A percentile compares a stretch with the other conserved stretches of the same genome.
These are phyloP conservation scores for Mesorhabditis belari DNA, from an alignment of 2,888 invertebrate species.

Conservation along the genomic window DNA sequence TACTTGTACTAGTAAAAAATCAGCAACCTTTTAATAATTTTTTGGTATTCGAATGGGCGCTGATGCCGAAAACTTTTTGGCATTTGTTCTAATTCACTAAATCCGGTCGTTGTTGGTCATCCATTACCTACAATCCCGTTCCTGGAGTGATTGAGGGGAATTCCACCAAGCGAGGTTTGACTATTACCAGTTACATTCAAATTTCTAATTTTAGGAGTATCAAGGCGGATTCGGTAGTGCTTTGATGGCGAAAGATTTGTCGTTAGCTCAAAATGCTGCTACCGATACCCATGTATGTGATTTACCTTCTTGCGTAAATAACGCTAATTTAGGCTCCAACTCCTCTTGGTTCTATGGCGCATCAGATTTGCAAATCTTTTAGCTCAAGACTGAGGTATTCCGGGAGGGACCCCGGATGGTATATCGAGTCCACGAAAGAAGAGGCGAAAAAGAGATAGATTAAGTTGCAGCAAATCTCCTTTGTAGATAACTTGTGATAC, in stretches of 20 bases:
- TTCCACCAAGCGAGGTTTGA: too few relatives aligned
- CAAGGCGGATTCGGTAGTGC: slow-evolving; percentile 75
- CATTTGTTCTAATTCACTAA: slow-evolving; percentile 87
- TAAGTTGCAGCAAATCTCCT: too few relatives aligned
- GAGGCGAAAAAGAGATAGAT: too few relatives aligned
- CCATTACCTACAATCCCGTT: slow-evolving; percentile 91
- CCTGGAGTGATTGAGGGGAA: slow-evolving; percentile 81
- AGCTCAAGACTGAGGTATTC: slow-evolving; percentile 65
- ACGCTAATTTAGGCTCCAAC: slow-evolving; percentile 66
- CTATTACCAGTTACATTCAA: too few relatives aligned
- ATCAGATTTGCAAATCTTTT: slow-evolving; percentile 73
- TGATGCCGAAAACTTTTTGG: slow-evolving; percentile 78
- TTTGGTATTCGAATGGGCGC: slow-evolving; percentile 60
- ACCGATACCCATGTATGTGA: slow-evolving; percentile 55
- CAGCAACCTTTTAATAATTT: background rate
- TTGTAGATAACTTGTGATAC: too few relatives aligned
- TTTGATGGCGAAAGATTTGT: slow-evolving; percentile 86
- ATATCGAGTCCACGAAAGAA: slow-evolving; percentile 61
- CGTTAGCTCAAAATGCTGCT: slow-evolving; percentile 80
- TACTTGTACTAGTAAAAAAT: too few relatives aligned
- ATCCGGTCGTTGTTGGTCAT: slow-evolving; percentile 90
- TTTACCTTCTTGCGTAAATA: background rate
- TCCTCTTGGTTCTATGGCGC: slow-evolving; percentile 79
- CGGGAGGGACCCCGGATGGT: slow-evolving; percentile 83
- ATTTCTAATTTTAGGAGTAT: slow-evolving; percentile 78